Base-by-base conservation (phyloP, 2,888 invertebrate species). In the Cheilosia vernalis region DNA sequence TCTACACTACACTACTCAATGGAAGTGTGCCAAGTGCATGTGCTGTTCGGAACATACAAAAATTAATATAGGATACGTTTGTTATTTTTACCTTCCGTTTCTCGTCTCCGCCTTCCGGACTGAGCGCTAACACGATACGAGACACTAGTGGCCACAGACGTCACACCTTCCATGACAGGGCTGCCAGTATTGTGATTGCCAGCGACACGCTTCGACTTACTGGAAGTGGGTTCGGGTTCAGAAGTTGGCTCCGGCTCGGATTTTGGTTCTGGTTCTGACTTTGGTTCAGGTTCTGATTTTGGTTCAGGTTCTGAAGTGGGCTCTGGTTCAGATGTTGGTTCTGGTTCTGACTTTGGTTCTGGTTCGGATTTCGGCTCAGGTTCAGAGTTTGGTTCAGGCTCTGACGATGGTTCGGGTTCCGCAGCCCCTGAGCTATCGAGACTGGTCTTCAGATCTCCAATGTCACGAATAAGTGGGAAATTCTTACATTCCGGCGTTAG, bases 401-500 rank as follows among this genome's bases (percentile, higher is more conserved):
- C 92, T 1, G 92, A 91, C 63, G 89, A 88, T 1, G 92, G 90
- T 64, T 92, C 90, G 44, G 90, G 90, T 0, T 90, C 53, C 9
- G 78, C 73, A 0, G 86, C 19, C 21, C 89, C 89, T n/a, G 92
- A 89, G 87, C 92, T 90, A 0, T 92, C 90, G 0, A 90, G 73
- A 5, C 80, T 88, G 9, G 90, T 90, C 0, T 88, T 89, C 51
- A 89, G 82, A 74, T 90, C 90, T 1, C 89, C 90, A 42, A 89
- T 90, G 53, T 93, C 94, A 10, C 92, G 92, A 37, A 95, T 93
- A 0, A 95, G 93, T 0, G 97, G 97, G 91, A 97, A 97, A 88
- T 96, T 96, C 89, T 95, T 95, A 90, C 97, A 97, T 67, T 94
- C 93, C 21, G 96, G 94, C 0, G 95, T 96, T 72, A 97, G 89